Percentiles rank a stretch among this genome's conserved stretches.
phyloP scores from a whole-genome alignment of 37 sponge, comb jelly and placozoan genomes.

The Beroe ovata region DNA sequence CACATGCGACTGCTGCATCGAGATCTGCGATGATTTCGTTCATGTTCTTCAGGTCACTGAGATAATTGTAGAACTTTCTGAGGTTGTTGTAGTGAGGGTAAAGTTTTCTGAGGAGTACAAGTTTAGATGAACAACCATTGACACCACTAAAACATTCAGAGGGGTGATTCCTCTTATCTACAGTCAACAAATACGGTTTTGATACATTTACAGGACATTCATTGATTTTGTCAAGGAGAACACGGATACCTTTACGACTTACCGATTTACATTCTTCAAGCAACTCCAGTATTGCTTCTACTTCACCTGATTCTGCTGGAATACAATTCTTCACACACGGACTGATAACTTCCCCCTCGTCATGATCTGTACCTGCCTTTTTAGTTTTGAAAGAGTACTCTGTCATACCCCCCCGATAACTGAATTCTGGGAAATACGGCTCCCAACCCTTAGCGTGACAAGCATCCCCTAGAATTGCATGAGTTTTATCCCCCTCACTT shows the following conservation, averaged over 20 bases:
- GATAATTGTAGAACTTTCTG: background rate
- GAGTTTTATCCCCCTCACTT: no score
- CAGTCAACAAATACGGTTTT: no score
- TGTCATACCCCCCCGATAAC: background rate
- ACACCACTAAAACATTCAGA: background rate
- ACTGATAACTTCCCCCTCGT: no score
- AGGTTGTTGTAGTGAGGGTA: background rate
- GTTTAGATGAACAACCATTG: background rate
- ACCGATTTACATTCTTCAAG: no score
- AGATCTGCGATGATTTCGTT: background rate
- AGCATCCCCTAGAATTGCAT: no score
- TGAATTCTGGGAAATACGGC: conserved; percentile 35
- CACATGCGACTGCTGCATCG: no score
- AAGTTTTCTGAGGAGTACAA: background rate
- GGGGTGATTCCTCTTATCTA: background rate
- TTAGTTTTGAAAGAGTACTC: background rate
- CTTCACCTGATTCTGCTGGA: background rate
- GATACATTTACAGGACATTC: no score
- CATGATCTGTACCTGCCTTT: no score
- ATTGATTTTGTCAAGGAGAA: no score
- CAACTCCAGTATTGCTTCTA: background rate
- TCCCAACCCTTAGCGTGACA: no score
- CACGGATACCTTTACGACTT: no score
- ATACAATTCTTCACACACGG: background rate
- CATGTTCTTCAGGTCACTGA: background rate